A percentile compares a stretch with the other conserved stretches of the same genome.
These are phyloP conservation scores for Microvelia longipes DNA, from an alignment of 1,140 invertebrate genomes.

Conservation along the genomic window DNA sequence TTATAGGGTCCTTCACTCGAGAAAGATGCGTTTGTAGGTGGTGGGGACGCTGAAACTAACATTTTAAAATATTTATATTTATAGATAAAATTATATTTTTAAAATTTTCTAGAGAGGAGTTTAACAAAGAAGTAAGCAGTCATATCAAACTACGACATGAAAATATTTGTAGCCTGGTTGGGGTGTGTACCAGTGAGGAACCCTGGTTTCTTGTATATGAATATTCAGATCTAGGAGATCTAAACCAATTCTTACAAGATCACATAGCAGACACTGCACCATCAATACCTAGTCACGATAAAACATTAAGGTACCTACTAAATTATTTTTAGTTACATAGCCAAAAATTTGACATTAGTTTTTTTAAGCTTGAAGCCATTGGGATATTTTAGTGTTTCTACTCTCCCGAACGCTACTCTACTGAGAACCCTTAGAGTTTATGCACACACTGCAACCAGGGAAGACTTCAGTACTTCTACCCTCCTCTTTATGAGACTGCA, in stretches of 20 bases:
- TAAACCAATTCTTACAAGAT: conserved; percentile 61
- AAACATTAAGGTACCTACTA: conserved; percentile 40
- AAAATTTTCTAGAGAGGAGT: conserved; percentile 40
- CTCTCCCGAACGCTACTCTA: no score
- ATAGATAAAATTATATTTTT: no score
- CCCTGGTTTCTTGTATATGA: conserved; percentile 53
- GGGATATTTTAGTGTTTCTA: no score
- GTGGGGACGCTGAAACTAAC: no score
- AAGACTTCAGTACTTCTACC: no score
- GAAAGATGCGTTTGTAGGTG: no score
- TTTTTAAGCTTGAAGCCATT: neutral
- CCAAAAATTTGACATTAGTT: neutral
- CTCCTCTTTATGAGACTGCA: no score
- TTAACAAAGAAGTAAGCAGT: conserved; percentile 51
- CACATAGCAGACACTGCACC: conserved; percentile 53
- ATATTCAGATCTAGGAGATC: conserved; percentile 47
- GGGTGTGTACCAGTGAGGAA: conserved; percentile 56
- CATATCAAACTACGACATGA: conserved; percentile 41
- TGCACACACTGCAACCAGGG: no score
- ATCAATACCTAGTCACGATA: conserved; percentile 36
- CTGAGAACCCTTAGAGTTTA: no score
- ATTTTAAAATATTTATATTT: no score
- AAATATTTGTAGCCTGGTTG: conserved; percentile 40
- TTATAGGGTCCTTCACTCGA: no score
- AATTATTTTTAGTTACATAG: neutral